A percentile compares a stretch with the other conserved stretches of the same genome.
These are phyloP conservation scores for Pseudomyrmex sp. DNA, from an alignment of 1,140 invertebrate genomes.

Conservation along the genomic window DNA sequence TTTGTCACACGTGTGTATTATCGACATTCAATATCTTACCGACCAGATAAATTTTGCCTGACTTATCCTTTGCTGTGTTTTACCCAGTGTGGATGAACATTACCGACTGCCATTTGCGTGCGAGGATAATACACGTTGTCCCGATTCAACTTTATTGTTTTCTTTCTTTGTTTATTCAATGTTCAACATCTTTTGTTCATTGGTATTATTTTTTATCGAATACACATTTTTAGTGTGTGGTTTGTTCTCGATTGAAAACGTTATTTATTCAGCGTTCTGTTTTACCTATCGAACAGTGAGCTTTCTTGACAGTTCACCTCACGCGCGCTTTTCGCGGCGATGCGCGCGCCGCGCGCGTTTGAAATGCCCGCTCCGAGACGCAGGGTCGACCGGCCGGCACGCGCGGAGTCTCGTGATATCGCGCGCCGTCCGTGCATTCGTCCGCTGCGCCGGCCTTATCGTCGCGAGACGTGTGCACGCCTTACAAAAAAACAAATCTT, in stretches of 20 bases:
- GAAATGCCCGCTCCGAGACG: conserved; percentile 53
- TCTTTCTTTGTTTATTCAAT: no score
- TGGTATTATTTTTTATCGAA: background rate
- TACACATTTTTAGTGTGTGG: background rate
- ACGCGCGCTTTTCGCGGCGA: background rate
- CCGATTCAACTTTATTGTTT: no score
- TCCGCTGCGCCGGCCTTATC: conserved; percentile 34
- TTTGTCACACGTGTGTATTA: background rate
- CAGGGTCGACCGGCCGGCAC: conserved; percentile 39
- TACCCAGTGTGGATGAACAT: background rate
- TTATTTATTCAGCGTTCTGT: background rate
- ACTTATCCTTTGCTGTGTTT: background rate
- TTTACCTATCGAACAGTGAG: background rate
- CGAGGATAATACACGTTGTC: background rate
- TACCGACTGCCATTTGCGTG: background rate
- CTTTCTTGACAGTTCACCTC: background rate
- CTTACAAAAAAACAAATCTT: background rate
- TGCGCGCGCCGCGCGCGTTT: conserved; percentile 37
- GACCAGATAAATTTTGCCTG: no score
- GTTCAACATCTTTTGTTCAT: background rate
- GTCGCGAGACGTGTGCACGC: conserved; percentile 16
- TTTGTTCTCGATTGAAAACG: background rate
- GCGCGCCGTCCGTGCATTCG: conserved; percentile 5
- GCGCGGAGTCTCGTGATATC: conserved; percentile 51
- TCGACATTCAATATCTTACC: background rate